Conservation (phyloP, 1,140 invertebrate species). For the Agrilus planipennis region DNA sequence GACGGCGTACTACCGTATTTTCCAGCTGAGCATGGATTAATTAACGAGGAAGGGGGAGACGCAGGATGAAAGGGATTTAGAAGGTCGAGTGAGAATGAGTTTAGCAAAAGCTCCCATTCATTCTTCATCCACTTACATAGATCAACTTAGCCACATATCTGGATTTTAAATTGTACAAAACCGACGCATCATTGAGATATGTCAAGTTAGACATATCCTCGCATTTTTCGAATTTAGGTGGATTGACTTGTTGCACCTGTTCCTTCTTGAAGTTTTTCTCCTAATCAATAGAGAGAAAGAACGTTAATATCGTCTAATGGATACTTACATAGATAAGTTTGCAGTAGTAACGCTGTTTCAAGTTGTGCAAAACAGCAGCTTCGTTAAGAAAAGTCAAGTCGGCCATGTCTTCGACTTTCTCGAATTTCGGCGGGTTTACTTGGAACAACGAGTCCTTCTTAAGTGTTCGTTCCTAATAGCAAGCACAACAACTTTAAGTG, state of each 20-base stretch:
- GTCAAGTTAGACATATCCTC: slow-evolving; percentile 99
- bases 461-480: slow-evolving; percentile 63
- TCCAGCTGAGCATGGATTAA: background rate
- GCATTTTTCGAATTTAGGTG: slow-evolving; percentile 98
- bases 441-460: slow-evolving; percentile 86
- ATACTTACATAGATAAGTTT: slow-evolving; percentile 97
- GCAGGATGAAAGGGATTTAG: background rate
- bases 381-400: slow-evolving; percentile 98
- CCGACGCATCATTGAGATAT: slow-evolving; percentile 98
- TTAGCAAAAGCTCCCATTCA: background rate
- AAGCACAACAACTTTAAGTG: too few relatives aligned
- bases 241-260: slow-evolving; percentile 94
- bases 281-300: slow-evolving; percentile 42
- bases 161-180: slow-evolving; percentile 96
- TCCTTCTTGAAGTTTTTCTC: slow-evolving; percentile 96
- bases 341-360: slow-evolving; percentile 87
- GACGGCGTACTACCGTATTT: slow-evolving; percentile 1
- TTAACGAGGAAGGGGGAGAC: background rate
- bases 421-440: slow-evolving; percentile 98
- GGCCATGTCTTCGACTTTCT: slow-evolving; percentile 98
- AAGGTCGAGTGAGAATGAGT: background rate
- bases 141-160: slow-evolving; percentile 96
- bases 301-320: slow-evolving; percentile 33
- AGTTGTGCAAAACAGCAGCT: slow-evolving; percentile 90
- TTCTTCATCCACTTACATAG: slow-evolving; percentile 75